phyloP scores from a whole-genome alignment of 1,140 invertebrate genomes.

The Belonocnema kinseyi region DNA sequence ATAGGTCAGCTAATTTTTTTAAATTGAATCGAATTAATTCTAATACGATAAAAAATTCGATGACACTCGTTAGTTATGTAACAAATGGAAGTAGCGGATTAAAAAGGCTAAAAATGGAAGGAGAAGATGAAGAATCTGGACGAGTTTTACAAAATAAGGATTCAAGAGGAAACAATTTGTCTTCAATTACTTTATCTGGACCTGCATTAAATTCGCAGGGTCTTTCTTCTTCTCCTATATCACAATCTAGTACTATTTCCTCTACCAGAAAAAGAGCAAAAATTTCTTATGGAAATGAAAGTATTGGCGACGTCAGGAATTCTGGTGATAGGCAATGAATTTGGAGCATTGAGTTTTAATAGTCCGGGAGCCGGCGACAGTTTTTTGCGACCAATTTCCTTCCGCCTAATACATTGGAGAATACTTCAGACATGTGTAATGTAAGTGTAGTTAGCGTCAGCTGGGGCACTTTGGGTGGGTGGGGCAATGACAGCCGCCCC shows the following conservation, averaged over 20 bases:
- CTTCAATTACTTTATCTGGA: not conserved
- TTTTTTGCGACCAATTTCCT: too few species aligned
- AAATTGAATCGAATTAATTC: conserved; percentile 14
- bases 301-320: not conserved
- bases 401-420: too few species aligned
- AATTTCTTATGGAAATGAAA: conserved; percentile 51
- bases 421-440: too few species aligned
- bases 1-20: not conserved
- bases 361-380: too few species aligned
- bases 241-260: not conserved
- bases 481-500: too few species aligned
- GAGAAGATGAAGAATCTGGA: conserved; percentile 34
- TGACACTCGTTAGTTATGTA: not conserved
- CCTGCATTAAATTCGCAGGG: not conserved
- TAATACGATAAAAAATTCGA: not conserved
- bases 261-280: conserved; percentile 40
- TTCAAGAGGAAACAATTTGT: not conserved
- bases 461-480: too few species aligned
- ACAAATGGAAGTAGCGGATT: not conserved
- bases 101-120: conserved; percentile 38
- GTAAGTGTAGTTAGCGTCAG: too few species aligned
- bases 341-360: not conserved
- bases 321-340: not conserved
- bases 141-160: not conserved
- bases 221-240: not conserved